Percentiles rank a stretch among this genome's conserved stretches.
Evolutionary conservation across 1,140 invertebrate species (phyloP).

Genomic region (Sycobia sp.): DNA sequence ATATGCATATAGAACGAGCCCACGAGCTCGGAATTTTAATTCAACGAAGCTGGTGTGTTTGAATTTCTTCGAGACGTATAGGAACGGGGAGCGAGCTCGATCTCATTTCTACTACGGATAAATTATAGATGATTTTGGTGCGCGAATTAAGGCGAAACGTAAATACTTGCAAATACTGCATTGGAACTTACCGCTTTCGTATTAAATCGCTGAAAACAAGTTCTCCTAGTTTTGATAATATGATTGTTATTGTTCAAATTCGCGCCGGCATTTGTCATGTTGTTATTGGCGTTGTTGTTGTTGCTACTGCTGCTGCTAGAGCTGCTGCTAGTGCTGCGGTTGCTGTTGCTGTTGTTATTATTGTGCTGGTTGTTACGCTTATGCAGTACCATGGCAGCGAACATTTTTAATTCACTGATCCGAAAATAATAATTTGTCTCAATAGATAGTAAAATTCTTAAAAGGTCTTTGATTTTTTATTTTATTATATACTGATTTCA

Average conservation of each 20-base stretch:
- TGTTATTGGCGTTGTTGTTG: slow-evolving; percentile 48
- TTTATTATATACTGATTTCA: no score
- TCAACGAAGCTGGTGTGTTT: not conserved
- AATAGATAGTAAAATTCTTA: no score
- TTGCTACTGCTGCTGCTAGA: slow-evolving; percentile 49
- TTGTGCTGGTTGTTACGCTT: slow-evolving; percentile 55
- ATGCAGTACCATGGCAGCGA: slow-evolving; percentile 59
- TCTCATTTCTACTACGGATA: no score
- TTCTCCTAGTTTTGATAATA: slow-evolving; percentile 25
- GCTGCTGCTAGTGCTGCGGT: slow-evolving; percentile 51
- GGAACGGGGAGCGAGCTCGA: not conserved
- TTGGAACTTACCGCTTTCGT: slow-evolving; percentile 54
- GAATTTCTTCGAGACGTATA: slow-evolving; percentile 1
- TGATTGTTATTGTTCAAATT: slow-evolving; percentile 49
- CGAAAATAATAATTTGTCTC: no score
- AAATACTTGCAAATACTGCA: no score
- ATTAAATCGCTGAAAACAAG: slow-evolving; percentile 7
- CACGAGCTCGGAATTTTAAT: not conserved
- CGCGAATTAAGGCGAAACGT: no score
- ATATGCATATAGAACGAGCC: no score
- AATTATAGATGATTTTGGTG: no score
- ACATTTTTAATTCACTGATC: slow-evolving; percentile 45
- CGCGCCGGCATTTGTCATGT: slow-evolving; percentile 46
- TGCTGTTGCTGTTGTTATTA: slow-evolving; percentile 49
- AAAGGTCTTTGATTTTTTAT: no score